These are phyloP conservation scores for Sitophilus oryzae DNA, from an alignment of 1,140 invertebrate species.

Conservation along the genomic window DNA sequence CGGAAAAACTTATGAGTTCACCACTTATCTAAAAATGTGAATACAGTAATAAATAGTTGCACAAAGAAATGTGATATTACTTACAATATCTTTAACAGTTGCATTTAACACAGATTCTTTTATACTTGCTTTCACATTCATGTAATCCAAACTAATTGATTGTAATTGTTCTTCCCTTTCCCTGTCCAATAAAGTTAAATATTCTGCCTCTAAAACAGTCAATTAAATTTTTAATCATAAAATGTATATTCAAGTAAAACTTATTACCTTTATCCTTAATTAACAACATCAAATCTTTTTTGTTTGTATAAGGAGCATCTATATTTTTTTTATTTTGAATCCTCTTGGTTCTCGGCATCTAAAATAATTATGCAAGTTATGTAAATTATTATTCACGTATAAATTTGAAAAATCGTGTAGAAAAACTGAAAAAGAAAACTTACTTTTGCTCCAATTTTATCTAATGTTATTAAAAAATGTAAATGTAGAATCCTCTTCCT, in stretches of 20 bases:
- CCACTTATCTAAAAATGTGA: background rate
- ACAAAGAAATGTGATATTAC: background rate
- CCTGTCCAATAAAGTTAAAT: background rate
- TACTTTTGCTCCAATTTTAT: no score
- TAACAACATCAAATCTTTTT: background rate
- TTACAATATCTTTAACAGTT: background rate
- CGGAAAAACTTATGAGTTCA: background rate
- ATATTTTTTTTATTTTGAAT: background rate
- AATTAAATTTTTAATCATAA: no score
- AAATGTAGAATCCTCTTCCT: no score
- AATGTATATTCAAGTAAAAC: no score
- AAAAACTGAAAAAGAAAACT: background rate
- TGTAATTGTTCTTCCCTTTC: background rate
- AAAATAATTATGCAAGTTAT: slow-evolving; percentile 54
- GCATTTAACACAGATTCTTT: background rate
- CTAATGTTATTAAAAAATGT: no score
- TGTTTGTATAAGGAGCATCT: no score
- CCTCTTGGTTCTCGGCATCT: slow-evolving; percentile 33
- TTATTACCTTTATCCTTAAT: background rate
- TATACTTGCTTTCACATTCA: background rate
- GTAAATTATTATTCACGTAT: slow-evolving; percentile 48
- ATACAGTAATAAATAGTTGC: background rate
- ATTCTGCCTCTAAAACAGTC: background rate
- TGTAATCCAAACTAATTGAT: background rate
- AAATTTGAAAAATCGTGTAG: background rate